A percentile compares a stretch with the other conserved stretches of the same genome.
Conservation (phyloP, 2,113 vertebrate species). For the Zapus hudsonius region DNA sequence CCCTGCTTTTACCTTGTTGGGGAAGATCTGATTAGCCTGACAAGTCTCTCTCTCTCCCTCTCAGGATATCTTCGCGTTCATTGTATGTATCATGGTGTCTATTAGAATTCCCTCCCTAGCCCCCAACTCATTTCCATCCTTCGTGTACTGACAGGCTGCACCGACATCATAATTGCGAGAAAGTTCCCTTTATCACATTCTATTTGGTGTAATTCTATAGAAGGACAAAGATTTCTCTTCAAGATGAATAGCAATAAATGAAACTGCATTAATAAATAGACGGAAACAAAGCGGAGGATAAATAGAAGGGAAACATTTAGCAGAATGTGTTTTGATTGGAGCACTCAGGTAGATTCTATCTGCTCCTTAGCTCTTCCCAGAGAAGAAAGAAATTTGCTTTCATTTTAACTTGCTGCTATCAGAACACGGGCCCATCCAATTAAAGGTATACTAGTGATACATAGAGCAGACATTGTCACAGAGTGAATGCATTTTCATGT, state of each 20-base stretch:
- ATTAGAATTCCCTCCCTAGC: conserved; percentile 89
- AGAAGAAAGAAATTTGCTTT: conserved; percentile 81
- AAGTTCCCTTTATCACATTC: conserved; percentile 91
- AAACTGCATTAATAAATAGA: conserved; percentile 88
- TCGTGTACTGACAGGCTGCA: conserved; percentile 87
- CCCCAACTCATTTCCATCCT: conserved; percentile 90
- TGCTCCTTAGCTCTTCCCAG: conserved; percentile 80
- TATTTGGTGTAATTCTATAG: conserved; percentile 89
- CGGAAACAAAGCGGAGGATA: conserved; percentile 85
- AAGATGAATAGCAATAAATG: conserved; percentile 88
- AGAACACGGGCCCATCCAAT: conserved; percentile 81
- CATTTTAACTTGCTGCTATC: conserved; percentile 82
- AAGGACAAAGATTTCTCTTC: conserved; percentile 89
- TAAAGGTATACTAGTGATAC: conserved; percentile 88
- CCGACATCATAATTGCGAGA: conserved; percentile 90
- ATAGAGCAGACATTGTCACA: conserved; percentile 85
- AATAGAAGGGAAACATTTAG: conserved; percentile 81
- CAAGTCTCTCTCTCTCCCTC: conserved; percentile 88
- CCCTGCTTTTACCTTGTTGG: conserved; percentile 87
- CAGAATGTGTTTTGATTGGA: conserved; percentile 87
- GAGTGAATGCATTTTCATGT: conserved; percentile 83
- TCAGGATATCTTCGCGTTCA: conserved; percentile 87
- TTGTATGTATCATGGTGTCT: conserved; percentile 90
- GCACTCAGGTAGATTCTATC: conserved; percentile 84
- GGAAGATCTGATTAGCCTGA: conserved; percentile 93